Evolutionary conservation across 2,113 vertebrate species (phyloP), one percentile per base, ranked within the genome.

Genomic region (Enhydra lutris): DNA sequence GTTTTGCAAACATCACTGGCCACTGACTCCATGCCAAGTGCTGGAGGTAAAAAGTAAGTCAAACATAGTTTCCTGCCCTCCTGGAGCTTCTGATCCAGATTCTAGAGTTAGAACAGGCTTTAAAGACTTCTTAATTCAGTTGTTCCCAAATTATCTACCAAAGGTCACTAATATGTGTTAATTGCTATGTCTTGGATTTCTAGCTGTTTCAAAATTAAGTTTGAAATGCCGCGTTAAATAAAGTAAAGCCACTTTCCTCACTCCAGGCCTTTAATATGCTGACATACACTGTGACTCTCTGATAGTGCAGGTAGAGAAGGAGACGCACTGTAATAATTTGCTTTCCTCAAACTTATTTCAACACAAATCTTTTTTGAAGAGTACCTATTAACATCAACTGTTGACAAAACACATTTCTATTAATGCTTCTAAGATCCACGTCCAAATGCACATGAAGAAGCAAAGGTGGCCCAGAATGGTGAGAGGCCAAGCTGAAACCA

Each of bases 1-100:
- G 84, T 90, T 97, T 87, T 95, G 17, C 52, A 92, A 97, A 95
- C n/a, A 91, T 36, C 84, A 55, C 36, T 67, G 15, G 14, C 67
- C 74, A 74, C 14, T 86, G 87, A 74, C 26, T 82, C 34, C 63
- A 65, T 39, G 36, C 12, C 55, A 76, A 87, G 55, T 15, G 74
- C 23, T 52, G n/a, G n/a, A 34, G 31, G 59, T 65, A 61, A 84
- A 21, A 80, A 79, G 29, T 67, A 69, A 36, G 0, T 81, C 45
- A 81, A 13, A 65, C 29, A 17, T 39, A 20, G 8, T 71, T 96
- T 34, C 42, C 61, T 90, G n/a, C 26, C 39, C 12, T 96, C 11
- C 29, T 23, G 39, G 29, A 61, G 39, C 29, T 92, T 92, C 69
- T 74, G 36, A n/a, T 76, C 81, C 55, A 95, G 39, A 87, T 26